Evolutionary conservation across 2,113 vertebrate species (phyloP), one percentile per base, ranked within the genome.

Genomic region (Maylandia zebra): DNA sequence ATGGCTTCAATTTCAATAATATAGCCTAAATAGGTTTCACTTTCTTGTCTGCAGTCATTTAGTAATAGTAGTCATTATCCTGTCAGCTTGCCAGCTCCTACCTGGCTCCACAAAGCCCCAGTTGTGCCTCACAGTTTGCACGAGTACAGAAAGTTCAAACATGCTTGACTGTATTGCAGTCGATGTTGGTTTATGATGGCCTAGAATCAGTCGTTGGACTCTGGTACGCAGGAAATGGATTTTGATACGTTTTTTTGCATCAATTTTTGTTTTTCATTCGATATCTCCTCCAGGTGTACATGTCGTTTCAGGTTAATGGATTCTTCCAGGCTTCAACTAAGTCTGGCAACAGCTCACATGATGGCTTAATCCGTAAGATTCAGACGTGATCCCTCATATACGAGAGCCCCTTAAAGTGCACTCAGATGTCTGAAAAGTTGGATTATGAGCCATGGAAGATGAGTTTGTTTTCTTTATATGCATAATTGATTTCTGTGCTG

Each of bases 1-100:
- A 94, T 90, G n/a, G 88, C 85, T 79, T 83, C 80, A 32, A 84
- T 91, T 95, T 91, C 76, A 83, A 76, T 94, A 91, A 91, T 79
- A 80, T 10, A 24, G n/a, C 41, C 19, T 90, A 87, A 83, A 90
- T 86, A 86, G 90, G 57, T 79, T 86, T 88, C 84, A 79, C 83
- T 91, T 86, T 87, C 88, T 86, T 83, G 91, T 86, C 86, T 89
- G 88, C 76, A 64, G 89, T 83, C 87, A 36, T 90, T 82, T 71
- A 52, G 87, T 90, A 89, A 92, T 89, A 52, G 83, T 13, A 32
- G 93, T 85, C 74, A 90, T 94, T 90, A 92, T 14, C 41, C 56
- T 86, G 88, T 88, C 91, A 82, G 85, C 55, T 16, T 7, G 22
- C 14, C 48, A 36, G 87, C 85, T 87, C 81, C 83, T 64, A 64